phyloP scores from a whole-genome alignment of 2,888 invertebrate species.

The Latrodectus elegans region DNA sequence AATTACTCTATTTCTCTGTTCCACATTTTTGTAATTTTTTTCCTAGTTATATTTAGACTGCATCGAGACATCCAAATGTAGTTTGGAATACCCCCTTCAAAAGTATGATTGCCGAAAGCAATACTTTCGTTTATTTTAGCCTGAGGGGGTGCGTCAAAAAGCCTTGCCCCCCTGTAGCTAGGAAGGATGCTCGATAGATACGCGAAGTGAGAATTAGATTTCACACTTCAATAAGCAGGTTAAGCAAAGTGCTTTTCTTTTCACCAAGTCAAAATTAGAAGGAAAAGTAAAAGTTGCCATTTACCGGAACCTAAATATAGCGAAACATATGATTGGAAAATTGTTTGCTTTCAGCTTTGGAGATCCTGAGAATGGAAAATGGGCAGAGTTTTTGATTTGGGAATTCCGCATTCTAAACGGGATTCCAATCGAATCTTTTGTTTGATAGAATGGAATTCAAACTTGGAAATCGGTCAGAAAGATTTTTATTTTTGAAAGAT shows the following conservation, averaged over 20 bases:
- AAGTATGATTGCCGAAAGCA: slow-evolving; percentile 16
- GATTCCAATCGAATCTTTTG: too few relatives aligned
- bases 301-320: slow-evolving; percentile 55
- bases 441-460: too few relatives aligned
- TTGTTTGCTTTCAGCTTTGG: slow-evolving; percentile 7
- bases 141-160: slow-evolving; percentile 21
- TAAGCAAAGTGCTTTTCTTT: slow-evolving; percentile 28
- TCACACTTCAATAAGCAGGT: slow-evolving; percentile 51
- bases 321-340: slow-evolving; percentile 9
- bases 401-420: too few relatives aligned
- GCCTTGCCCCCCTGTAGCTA: neutral
- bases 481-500: too few relatives aligned
- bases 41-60: slow-evolving; percentile 45
- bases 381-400: too few relatives aligned
- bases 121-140: slow-evolving; percentile 47
- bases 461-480: too few relatives aligned
- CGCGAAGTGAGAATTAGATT: slow-evolving; percentile 45
- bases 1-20: slow-evolving; percentile 40
- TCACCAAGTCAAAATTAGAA: neutral
- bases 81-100: slow-evolving; percentile 22
- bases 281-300: slow-evolving; percentile 12
- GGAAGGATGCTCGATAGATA: neutral
- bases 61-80: slow-evolving; percentile 3
- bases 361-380: too few relatives aligned
- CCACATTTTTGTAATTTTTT: neutral